Percentiles rank a stretch among this genome's conserved stretches.
phyloP scores from a whole-genome alignment of 2,888 invertebrate genomes.

The Cylloceria caligata region DNA sequence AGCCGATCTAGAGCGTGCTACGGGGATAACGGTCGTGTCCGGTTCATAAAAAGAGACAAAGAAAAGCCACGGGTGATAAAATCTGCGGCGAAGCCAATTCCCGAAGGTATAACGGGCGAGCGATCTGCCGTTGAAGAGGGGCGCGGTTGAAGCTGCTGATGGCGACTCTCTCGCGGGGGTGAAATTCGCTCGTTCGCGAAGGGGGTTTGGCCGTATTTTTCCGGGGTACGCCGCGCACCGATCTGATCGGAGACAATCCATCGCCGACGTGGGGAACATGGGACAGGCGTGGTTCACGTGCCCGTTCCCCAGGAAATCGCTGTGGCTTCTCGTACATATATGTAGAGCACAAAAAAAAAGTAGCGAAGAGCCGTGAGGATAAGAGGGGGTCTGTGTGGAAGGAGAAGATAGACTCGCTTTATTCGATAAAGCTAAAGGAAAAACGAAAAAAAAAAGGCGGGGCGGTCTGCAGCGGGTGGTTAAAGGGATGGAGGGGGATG shows the following conservation, averaged over 20 bases:
- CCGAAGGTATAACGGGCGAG: constrained; percentile 60
- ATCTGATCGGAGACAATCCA: constrained; percentile 77
- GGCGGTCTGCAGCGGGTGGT: constrained; percentile 56
- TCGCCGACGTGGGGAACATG: constrained; percentile 77
- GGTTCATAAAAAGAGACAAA: constrained; percentile 67
- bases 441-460: constrained; percentile 65
- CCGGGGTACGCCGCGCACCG: constrained; percentile 66
- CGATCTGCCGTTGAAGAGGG: constrained; percentile 44
- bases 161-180: constrained; percentile 48
- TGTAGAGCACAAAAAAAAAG: constrained; percentile 65
- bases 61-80: constrained; percentile 68
- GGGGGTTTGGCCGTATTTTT: constrained; percentile 71
- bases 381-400: constrained; percentile 37
- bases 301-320: constrained; percentile 73
- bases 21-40: constrained; percentile 38
- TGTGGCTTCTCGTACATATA: constrained; percentile 69
- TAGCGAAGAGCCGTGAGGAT: constrained; percentile 35
- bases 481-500: constrained; percentile 62
- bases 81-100: constrained; percentile 69
- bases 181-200: constrained; percentile 37
- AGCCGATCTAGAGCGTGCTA: constrained; percentile 11
- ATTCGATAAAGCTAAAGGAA: constrained; percentile 59
- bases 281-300: constrained; percentile 79
- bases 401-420: constrained; percentile 58
- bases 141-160: constrained; percentile 24